Base-by-base conservation (phyloP, 2,797 vertebrate genomes). In the Toxotes lorentzi region DNA sequence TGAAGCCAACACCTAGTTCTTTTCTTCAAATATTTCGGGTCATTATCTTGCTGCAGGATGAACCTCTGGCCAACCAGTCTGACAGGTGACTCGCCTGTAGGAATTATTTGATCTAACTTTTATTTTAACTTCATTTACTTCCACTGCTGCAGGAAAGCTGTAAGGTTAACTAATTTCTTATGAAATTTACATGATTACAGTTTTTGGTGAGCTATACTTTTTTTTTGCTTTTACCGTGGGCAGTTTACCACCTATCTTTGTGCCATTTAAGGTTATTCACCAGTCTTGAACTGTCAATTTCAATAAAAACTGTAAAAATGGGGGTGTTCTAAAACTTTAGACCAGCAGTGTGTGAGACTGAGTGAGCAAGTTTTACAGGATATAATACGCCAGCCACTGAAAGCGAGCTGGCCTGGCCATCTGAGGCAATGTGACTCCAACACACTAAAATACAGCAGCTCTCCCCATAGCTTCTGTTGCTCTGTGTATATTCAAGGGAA, bases 381-480 rank as follows among this genome's bases (percentile, higher is more conserved):
- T 43, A 45, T 32, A 32, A 74, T 57, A 74, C 30, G 62, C 53
- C 64, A 67, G 64, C 67, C 65, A 70, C 21, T 76, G 65, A 78
- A 35, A 53, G 51, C 70, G 66, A 84, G 66, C 64, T 68, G 79
- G 66, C 74, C 73, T 51, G 80, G 51, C 78, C 50, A 43, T 86
- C 73, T 66, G 59, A 83, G 60, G 60, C 70, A 76, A 81, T 81
- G 71, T 60, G 78, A 81, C 76, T 84, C 19, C 65, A 30, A 30
- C 27, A 76, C 69, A 70, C 71, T 76, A 59, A 85, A 89, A 89
- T 71, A 79, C 87, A 83, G 87, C 90, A 92, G 96, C 94, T 95
- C 86, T 73, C 73, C 57, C 66, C 77, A 78, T 88, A 88, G 92
- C 93, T 94, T 93, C 92, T 93, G 93, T 91, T 90, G 81, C 90